phyloP scores from a whole-genome alignment of 2,888 invertebrate species.

The Lomographa bimaculata region DNA sequence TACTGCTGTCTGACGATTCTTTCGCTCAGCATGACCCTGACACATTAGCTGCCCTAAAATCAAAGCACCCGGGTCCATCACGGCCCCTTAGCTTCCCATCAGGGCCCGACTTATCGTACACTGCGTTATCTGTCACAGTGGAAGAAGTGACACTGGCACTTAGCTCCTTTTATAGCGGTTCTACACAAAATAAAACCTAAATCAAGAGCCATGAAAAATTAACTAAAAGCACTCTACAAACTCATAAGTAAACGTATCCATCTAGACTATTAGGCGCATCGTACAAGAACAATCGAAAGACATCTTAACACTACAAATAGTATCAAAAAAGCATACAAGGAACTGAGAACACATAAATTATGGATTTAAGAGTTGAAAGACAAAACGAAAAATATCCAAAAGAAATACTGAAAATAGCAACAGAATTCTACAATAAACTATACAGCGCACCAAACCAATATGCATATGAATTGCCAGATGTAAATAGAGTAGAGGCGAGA shows the following conservation, averaged over 20 bases:
- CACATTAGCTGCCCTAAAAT: no score
- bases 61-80: no score
- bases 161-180: no score
- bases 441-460: slow-evolving; percentile 14
- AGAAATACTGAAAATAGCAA: slow-evolving; percentile 15
- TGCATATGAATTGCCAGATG: slow-evolving; percentile 1
- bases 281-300: slow-evolving; percentile 12
- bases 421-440: slow-evolving; percentile 27
- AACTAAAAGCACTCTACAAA: slow-evolving; percentile 22
- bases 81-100: no score
- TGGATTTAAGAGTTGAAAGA: slow-evolving; percentile 24
- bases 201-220: slow-evolving; percentile 13
- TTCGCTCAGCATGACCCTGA: no score
- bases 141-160: no score
- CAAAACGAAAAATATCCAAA: neutral
- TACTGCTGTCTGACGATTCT: no score
- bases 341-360: slow-evolving; percentile 18
- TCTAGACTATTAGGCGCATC: slow-evolving; percentile 13
- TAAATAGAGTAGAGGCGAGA: neutral
- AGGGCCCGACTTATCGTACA: no score
- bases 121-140: no score
- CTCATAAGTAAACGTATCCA: slow-evolving; percentile 16
- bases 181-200: slow-evolving; percentile 26
- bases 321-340: slow-evolving; percentile 19
- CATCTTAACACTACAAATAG: slow-evolving; percentile 10